Evolutionary conservation across 2,888 invertebrate species (phyloP).

Genomic region (Pristionchus fissidentatus): DNA sequence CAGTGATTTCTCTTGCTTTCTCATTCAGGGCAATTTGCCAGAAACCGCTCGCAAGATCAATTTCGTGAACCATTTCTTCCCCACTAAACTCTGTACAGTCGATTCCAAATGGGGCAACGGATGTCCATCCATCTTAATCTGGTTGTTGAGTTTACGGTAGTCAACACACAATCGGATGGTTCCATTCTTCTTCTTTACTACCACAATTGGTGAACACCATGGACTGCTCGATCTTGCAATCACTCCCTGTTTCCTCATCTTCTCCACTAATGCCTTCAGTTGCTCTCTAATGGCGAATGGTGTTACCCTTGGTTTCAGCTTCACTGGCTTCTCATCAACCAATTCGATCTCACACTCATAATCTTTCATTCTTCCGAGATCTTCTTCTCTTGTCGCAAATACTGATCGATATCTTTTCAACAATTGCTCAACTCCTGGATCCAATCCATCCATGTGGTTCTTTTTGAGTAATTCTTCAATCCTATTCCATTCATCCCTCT

Average conservation of each 20-base stretch:
- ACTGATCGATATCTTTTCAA: background rate
- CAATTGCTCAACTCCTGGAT: background rate
- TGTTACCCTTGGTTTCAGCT: conserved; percentile 34
- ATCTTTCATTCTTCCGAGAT: conserved; percentile 46
- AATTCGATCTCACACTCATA: conserved; percentile 50
- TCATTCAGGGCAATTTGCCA: conserved; percentile 60
- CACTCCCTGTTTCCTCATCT: conserved; percentile 48
- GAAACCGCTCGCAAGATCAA: conserved; percentile 57
- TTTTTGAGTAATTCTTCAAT: background rate
- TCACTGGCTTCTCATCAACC: conserved; percentile 44
- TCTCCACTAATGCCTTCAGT: conserved; percentile 42
- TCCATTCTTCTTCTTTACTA: conserved; percentile 75
- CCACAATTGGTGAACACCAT: conserved; percentile 75
- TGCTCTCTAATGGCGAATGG: conserved; percentile 49
- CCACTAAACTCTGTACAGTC: conserved; percentile 47
- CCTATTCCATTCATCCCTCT: background rate
- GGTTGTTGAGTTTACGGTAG: conserved; percentile 64
- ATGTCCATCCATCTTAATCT: conserved; percentile 55
- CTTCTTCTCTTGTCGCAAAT: conserved; percentile 50
- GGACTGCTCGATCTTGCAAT: conserved; percentile 68
- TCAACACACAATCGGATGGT: conserved; percentile 66
- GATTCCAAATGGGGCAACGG: conserved; percentile 55
- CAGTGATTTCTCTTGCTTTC: conserved; percentile 57
- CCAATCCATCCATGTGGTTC: background rate
- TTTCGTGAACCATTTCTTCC: conserved; percentile 49